Conservation (phyloP, 2,113 vertebrate genomes). For the Syrrhaptes paradoxus region DNA sequence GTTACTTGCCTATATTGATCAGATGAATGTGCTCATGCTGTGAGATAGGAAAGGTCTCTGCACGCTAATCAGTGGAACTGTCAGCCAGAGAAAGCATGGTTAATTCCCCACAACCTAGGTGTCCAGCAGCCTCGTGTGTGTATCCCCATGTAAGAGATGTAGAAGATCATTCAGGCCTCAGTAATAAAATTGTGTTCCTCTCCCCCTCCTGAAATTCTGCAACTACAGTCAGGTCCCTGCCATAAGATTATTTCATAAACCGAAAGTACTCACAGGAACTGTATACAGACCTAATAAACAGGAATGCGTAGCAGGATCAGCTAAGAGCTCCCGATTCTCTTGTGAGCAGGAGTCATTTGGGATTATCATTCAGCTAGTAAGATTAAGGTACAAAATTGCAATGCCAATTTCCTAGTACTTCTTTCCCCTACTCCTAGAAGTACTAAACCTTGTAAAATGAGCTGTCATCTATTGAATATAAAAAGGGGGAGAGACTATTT, state of each 20-base stretch:
- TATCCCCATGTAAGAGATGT: neutral
- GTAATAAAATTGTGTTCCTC: neutral
- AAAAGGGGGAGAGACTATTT: neutral
- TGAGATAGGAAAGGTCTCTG: constrained; percentile 30
- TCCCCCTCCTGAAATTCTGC: neutral
- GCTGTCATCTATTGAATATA: neutral
- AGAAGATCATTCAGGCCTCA: neutral
- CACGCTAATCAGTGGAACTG: neutral
- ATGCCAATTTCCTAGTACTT: neutral
- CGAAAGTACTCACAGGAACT: neutral
- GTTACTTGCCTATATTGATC: constrained; percentile 28
- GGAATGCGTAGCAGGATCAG: neutral
- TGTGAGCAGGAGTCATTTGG: neutral
- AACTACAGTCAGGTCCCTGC: neutral
- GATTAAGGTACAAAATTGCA: neutral
- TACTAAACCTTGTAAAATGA: neutral
- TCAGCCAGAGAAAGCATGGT: neutral
- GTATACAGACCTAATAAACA: neutral
- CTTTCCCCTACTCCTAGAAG: neutral
- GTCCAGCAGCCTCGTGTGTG: neutral
- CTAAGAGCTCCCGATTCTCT: neutral
- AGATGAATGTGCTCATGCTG: constrained; percentile 21
- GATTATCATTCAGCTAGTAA: neutral
- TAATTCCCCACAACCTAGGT: constrained; percentile 1
- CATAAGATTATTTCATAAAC: neutral